Evolutionary conservation across 1,140 invertebrate species (phyloP).

Genomic region (Coelopa frigida): DNA sequence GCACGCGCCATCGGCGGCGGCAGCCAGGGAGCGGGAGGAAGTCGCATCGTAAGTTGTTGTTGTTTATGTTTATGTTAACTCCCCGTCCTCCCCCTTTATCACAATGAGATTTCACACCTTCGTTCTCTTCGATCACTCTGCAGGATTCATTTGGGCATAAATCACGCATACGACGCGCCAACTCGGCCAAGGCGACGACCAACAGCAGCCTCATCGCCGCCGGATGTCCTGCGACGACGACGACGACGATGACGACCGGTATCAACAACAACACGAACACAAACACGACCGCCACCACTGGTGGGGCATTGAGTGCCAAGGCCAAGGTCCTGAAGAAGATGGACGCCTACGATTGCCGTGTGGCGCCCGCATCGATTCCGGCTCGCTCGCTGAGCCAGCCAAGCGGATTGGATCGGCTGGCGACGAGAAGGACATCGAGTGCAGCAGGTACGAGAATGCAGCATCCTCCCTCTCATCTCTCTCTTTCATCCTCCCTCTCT

Average conservation of each 20-base stretch:
- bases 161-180: slow-evolving; percentile 23
- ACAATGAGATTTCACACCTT: too few relatives aligned
- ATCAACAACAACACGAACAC: not conserved
- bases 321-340: slow-evolving; percentile 19
- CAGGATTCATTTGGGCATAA: too few relatives aligned
- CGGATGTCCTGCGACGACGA: slow-evolving; percentile 5
- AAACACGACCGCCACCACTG: slow-evolving; percentile 1
- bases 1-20: slow-evolving; percentile 11
- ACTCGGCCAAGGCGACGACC: slow-evolving; percentile 34
- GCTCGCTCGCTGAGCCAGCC: slow-evolving; percentile 65
- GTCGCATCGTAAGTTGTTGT: too few relatives aligned
- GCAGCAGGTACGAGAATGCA: not conserved
- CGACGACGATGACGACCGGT: slow-evolving; percentile 3
- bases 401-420: slow-evolving; percentile 53
- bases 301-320: slow-evolving; percentile 9
- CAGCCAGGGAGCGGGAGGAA: not conserved
- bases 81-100: too few relatives aligned
- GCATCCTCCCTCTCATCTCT: slow-evolving; percentile 1
- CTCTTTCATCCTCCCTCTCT: not conserved
- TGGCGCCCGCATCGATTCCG: slow-evolving; percentile 50
- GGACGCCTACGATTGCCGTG: slow-evolving; percentile 22
- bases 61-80: too few relatives aligned
- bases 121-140: too few relatives aligned
- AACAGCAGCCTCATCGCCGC: too few relatives aligned
- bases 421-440: not conserved